Evolutionary conservation across 2,888 invertebrate genomes (phyloP).

Genomic region (Linnaemya tessellans): DNA sequence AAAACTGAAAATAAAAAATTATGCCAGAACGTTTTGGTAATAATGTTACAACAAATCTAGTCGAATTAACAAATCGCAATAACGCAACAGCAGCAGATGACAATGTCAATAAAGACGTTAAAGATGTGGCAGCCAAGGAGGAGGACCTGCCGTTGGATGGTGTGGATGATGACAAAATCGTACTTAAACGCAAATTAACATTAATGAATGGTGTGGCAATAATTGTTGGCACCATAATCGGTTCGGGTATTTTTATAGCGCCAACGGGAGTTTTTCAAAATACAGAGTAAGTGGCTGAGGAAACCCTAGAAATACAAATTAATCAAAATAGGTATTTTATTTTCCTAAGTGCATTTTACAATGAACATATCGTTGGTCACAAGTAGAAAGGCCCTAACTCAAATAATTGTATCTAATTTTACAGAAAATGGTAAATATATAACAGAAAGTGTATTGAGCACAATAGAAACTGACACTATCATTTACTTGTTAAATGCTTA

Average conservation of each 20-base stretch:
- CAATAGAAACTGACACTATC: no score
- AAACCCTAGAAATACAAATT: slow-evolving; percentile 8
- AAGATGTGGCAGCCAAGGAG: slow-evolving; percentile 9
- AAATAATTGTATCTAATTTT: no score
- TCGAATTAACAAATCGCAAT: slow-evolving; percentile 71
- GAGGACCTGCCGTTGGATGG: slow-evolving; percentile 37
- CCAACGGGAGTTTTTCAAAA: slow-evolving; percentile 90
- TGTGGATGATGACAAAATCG: slow-evolving; percentile 84
- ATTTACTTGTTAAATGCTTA: no score
- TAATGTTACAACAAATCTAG: slow-evolving; percentile 78
- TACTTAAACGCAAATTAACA: slow-evolving; percentile 92
- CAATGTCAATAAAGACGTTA: slow-evolving; percentile 51
- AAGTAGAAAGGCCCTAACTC: no score
- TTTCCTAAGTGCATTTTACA: no score
- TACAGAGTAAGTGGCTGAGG: slow-evolving; percentile 85
- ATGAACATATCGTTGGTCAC: no score
- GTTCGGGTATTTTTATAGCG: slow-evolving; percentile 96
- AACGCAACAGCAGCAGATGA: slow-evolving; percentile 6
- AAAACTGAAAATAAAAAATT: slow-evolving; percentile 24
- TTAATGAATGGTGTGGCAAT: slow-evolving; percentile 93
- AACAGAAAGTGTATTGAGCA: no score
- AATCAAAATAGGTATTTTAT: neutral
- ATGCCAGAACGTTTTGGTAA: slow-evolving; percentile 80
- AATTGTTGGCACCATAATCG: slow-evolving; percentile 94
- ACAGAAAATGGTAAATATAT: no score